These are phyloP conservation scores for Formica aserva DNA, from an alignment of 2,888 invertebrate genomes.

Conservation along the genomic window DNA sequence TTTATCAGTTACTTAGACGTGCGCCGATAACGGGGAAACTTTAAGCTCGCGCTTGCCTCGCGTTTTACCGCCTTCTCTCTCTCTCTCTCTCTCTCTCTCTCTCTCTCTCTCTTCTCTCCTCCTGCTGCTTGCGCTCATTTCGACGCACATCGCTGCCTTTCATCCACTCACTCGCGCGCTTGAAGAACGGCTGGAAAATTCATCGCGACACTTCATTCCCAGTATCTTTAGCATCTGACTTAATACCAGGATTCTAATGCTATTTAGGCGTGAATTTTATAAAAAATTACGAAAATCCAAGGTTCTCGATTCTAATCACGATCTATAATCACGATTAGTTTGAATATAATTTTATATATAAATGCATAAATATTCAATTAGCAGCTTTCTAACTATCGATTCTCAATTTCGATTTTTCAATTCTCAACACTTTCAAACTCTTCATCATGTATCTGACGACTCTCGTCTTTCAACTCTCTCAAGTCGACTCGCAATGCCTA, in stretches of 20 bases:
- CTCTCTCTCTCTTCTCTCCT: conserved; percentile 60
- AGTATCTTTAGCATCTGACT: not conserved
- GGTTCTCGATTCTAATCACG: not conserved
- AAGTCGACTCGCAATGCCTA: not conserved
- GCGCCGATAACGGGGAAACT: conserved; percentile 80
- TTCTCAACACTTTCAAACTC: not conserved
- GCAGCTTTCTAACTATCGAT: not conserved
- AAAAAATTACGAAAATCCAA: not conserved
- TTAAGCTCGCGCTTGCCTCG: conserved; percentile 69
- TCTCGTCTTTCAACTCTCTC: not conserved
- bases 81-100: conserved; percentile 63
- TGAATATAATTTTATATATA: not conserved
- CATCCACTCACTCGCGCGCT: conserved; percentile 39
- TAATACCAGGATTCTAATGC: not conserved
- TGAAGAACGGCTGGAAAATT: conserved; percentile 40
- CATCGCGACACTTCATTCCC: conserved; percentile 20
- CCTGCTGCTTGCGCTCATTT: conserved; percentile 41
- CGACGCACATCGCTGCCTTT: conserved; percentile 51
- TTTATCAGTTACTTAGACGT: conserved; percentile 85
- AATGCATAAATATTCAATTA: not conserved
- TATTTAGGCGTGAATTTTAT: not conserved
- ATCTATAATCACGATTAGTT: not conserved
- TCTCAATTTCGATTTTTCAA: not conserved
- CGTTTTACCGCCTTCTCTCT: conserved; percentile 61
- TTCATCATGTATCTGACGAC: not conserved